Evolutionary conservation across 2,888 invertebrate species (phyloP).

Genomic region (Ischnura elegans): DNA sequence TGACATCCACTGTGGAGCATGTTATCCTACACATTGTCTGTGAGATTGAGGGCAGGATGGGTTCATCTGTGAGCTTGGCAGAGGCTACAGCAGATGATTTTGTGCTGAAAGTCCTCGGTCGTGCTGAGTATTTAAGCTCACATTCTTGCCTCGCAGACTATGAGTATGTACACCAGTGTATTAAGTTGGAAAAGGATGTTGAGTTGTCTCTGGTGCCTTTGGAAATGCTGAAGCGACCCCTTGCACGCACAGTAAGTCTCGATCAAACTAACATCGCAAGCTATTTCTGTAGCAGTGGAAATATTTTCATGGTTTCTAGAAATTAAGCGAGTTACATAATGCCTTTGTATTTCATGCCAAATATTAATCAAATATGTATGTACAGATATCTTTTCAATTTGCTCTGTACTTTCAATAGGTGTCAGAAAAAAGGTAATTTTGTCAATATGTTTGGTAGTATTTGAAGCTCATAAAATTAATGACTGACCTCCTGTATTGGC

Average conservation of each 20-base stretch:
- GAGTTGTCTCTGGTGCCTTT: constrained; percentile 82
- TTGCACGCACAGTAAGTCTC: constrained; percentile 86
- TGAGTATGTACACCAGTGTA: constrained; percentile 95
- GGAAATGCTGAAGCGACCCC: constrained; percentile 84
- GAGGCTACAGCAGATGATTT: constrained; percentile 78
- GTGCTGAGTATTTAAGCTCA: constrained; percentile 92
- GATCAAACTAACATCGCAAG: not conserved
- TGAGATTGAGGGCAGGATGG: constrained; percentile 87
- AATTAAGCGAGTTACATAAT: too few relatives aligned
- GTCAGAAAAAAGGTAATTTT: too few relatives aligned
- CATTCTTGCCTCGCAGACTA: constrained; percentile 92
- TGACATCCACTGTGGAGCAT: constrained; percentile 91
- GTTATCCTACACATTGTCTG: constrained; percentile 91
- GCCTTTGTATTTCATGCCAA: too few relatives aligned
- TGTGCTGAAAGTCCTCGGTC: constrained; percentile 90
- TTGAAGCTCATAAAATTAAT: too few relatives aligned
- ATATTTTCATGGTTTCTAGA: too few relatives aligned
- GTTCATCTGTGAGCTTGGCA: constrained; percentile 80
- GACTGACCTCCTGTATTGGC: too few relatives aligned
- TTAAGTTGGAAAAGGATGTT: constrained; percentile 95
- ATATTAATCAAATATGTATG: too few relatives aligned
- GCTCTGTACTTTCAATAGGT: too few relatives aligned
- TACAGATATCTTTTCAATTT: too few relatives aligned
- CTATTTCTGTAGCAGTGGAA: too few relatives aligned
- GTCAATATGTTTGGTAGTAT: too few relatives aligned